Conservation (phyloP, 2,113 vertebrate species). For the Urocolius indicus region DNA sequence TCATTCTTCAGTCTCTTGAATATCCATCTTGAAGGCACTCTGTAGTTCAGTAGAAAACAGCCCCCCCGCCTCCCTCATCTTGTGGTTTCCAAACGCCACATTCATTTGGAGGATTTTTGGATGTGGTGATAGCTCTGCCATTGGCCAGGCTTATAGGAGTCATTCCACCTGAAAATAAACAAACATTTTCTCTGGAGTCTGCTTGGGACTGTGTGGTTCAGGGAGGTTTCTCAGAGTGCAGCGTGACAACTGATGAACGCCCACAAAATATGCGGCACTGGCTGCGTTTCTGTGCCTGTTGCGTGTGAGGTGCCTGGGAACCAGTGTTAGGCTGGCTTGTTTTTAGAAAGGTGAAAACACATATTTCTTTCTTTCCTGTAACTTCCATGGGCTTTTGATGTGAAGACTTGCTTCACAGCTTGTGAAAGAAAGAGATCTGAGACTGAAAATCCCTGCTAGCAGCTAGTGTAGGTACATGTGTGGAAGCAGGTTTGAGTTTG, state of each 20-base stretch:
- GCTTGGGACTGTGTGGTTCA: background rate
- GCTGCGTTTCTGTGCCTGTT: background rate
- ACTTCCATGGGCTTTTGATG: background rate
- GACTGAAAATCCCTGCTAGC: background rate
- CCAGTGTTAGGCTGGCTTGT: background rate
- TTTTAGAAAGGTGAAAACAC: background rate
- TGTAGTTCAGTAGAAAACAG: background rate
- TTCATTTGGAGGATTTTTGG: background rate
- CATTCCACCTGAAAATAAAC: background rate
- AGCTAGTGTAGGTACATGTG: accelerated
- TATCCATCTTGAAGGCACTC: background rate
- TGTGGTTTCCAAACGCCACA: background rate
- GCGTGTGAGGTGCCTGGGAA: background rate
- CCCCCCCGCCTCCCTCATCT: no score
- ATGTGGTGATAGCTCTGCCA: background rate
- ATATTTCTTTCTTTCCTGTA: accelerated
- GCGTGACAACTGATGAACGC: background rate
- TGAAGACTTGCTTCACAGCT: background rate
- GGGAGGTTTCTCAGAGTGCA: background rate
- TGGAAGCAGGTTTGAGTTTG: no score
- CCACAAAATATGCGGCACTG: background rate
- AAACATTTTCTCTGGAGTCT: background rate
- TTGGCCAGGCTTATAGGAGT: background rate
- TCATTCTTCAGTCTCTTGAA: background rate
- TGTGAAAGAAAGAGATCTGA: background rate